Base-by-base conservation (phyloP, 1,140 invertebrate species). In the Drosophila miranda region DNA sequence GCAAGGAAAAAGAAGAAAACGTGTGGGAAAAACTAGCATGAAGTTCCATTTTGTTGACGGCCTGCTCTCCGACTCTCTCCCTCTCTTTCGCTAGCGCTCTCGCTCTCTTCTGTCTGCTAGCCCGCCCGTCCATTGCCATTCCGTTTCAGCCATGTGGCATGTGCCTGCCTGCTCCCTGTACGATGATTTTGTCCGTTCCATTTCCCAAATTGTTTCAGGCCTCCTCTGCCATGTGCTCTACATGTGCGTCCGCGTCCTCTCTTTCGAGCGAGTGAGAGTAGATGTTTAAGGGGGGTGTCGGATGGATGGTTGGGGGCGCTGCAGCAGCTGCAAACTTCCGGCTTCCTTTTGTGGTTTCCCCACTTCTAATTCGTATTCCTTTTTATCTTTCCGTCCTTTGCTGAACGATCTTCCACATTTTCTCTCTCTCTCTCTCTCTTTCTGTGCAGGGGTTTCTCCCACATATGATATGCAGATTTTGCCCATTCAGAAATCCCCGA, bases 271-370 rank as follows among this genome's bases (percentile, higher is more conserved):
- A 38, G 4, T 5, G 34, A 38, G 34, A 38, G 34, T 3, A 38
- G 34, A 13, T 11, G 16, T 16, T 43, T 6, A 13, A 13, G 48
- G 57, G 14, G 23, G 43, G 14, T 16, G 8, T 38, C 23, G 23
- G 7, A n/a, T 23, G 34, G 16, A 16, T 28, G 8, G 16, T 16
- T n/a, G 16, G 28, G 28, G 9, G 26, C 9, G 16, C 16, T 30
- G 60, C 38, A 51, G 64, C 52, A 70, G 68, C 70, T 74, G 70
- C 72, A 75, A 60, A 84, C 80, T 84, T 84, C 81, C 81, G 81
- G 77, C 68, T 86, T 78, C 58, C 58, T 58, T 57, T 67, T 49
- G 16, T 16, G 64, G 41, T 23, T 26, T 19, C 46, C 41, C 11
- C 41, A 21, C 16, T 55, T 23, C 28, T 26, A 26, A 26, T 26